Evolutionary conservation across 2,888 invertebrate genomes (phyloP), one percentile per base, ranked within the genome.

Genomic region (Sisyra nigra): DNA sequence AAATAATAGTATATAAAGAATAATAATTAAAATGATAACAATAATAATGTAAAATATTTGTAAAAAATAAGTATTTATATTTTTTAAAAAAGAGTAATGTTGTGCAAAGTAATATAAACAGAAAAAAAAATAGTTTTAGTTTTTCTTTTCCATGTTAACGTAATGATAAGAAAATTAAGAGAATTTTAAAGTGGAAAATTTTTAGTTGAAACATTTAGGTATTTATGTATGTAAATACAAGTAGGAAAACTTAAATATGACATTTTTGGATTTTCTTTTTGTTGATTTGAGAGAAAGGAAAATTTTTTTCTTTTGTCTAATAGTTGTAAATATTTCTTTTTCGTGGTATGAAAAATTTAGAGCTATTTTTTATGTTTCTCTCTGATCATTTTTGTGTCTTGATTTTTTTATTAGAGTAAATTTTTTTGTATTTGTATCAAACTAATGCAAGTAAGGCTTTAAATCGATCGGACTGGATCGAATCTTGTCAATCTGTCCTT

Each of bases 211-310:
- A 8, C 11, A 34, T 3, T 8, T 34, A n/a, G 4, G 15, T 34
- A 14, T 34, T 13, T 7, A 34, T 34, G 34, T 24, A 24, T 24
- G 7, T 24, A 24, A 24, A 24, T 24, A 24, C 24, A 24, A 5
- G 24, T 24, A 24, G 24, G n/a, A 34, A 15, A 34, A 34, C 15
- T 34, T 34, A 14, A 34, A 34, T 34, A 34, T 14, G 34, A 34
- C 7, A 14, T 14, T 8, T 34, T 34, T 34, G 15, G 8, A 15
- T n/a, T 34, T 5, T 24, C 7, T 24, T 24, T 24, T 24, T 24
- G 24, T 24, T 24, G 7, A 24, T 5, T 5, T 24, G 24, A 24
- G 7, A 24, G 7, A 24, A 24, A 24, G 7, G 7, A 24, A n/a
- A n/a, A n/a, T n/a, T n/a, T 24, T 24, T 3, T 24, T 24, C 24